These are phyloP conservation scores for Sternarchorhynchus goeldii DNA, from an alignment of 2,797 vertebrate species.

Conservation along the genomic window DNA sequence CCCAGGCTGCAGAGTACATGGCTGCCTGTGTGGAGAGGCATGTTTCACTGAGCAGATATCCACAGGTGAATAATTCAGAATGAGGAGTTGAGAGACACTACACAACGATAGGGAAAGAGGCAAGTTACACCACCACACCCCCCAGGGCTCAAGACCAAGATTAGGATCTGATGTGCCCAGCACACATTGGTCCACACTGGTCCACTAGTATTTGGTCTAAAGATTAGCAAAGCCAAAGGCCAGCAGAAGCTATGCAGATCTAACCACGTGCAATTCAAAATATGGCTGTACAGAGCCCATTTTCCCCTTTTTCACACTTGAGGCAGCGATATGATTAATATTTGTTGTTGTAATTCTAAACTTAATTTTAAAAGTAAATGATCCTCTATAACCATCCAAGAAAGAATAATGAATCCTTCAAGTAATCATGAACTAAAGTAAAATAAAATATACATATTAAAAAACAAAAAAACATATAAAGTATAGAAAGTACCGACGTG, in stretches of 20 bases:
- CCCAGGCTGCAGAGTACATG: constrained; percentile 32
- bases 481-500: too few relatives aligned
- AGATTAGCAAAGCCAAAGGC: background rate
- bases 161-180: constrained; percentile 1
- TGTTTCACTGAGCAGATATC: constrained; percentile 71
- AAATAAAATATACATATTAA: too few relatives aligned
- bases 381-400: too few relatives aligned
- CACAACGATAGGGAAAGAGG: constrained; percentile 44
- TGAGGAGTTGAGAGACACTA: constrained; percentile 67
- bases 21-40: constrained; percentile 50
- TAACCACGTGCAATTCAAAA: background rate
- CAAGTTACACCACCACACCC: background rate
- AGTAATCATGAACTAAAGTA: too few relatives aligned
- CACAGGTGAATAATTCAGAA: constrained; percentile 72
- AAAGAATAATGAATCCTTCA: too few relatives aligned
- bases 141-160: constrained; percentile 5
- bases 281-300: background rate
- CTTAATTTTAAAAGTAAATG: too few relatives aligned
- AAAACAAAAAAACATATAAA: too few relatives aligned
- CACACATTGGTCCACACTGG: background rate
- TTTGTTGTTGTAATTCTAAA: background rate
- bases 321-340: background rate
- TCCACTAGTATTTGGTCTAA: background rate
- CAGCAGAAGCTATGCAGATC: background rate
- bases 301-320: background rate